These are phyloP conservation scores for Pygoscelis antarcticus DNA, from an alignment of 2,113 vertebrate genomes.

Conservation along the genomic window DNA sequence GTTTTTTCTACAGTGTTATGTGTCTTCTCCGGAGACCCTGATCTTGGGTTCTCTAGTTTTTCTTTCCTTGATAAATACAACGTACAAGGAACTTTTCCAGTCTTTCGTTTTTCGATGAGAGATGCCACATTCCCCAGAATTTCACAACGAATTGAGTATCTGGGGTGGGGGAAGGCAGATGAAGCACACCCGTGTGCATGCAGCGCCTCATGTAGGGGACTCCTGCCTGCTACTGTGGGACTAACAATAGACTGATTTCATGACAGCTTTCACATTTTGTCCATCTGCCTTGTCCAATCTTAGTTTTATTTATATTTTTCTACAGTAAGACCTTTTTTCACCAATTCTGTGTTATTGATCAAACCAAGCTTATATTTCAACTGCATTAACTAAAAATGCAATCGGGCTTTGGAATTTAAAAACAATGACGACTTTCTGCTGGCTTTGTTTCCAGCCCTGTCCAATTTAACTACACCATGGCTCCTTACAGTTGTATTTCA, in stretches of 20 bases:
- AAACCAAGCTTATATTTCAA: not conserved
- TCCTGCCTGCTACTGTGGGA: not conserved
- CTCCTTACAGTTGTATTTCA: not conserved
- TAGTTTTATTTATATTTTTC: not conserved
- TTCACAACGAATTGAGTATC: not conserved
- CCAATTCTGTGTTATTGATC: not conserved
- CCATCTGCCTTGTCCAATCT: not conserved
- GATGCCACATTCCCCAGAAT: not conserved
- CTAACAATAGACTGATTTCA: not conserved
- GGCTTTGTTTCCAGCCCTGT: not conserved
- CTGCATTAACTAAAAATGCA: not conserved
- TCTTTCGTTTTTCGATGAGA: not conserved
- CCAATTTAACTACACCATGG: not conserved
- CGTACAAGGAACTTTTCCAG: not conserved
- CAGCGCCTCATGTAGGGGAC: accelerated
- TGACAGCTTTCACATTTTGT: not conserved
- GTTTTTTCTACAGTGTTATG: not conserved
- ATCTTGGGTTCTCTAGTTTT: not conserved
- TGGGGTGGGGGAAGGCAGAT: not conserved
- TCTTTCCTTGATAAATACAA: not conserved
- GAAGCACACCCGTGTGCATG: not conserved
- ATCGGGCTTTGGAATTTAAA: not conserved
- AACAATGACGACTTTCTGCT: not conserved
- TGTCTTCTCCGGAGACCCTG: not conserved
- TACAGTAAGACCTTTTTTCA: not conserved